phyloP scores from a whole-genome alignment of 2,888 invertebrate genomes.

The Hyalella azteca region DNA sequence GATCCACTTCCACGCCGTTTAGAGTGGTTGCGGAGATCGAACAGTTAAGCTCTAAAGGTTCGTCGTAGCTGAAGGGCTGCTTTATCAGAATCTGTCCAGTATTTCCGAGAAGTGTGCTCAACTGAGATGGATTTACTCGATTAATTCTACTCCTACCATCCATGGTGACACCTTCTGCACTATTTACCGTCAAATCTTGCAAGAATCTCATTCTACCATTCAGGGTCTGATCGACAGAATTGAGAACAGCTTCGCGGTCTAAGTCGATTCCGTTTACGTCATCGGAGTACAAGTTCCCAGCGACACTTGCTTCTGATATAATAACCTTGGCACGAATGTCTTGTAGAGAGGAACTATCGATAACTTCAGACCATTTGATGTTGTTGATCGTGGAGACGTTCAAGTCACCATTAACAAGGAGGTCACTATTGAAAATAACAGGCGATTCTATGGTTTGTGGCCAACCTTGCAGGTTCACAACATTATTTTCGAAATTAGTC shows the following conservation, averaged over 20 bases:
- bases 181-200: neutral
- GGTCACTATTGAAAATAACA: neutral
- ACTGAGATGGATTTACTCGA: neutral
- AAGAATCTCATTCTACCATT: constrained; percentile 6
- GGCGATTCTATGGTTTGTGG: neutral
- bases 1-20: neutral
- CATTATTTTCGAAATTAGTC: neutral
- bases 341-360: neutral
- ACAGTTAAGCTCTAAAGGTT: neutral
- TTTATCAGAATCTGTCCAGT: neutral
- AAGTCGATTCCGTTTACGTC: constrained; percentile 31
- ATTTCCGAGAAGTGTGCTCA: neutral
- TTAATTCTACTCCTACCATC: neutral
- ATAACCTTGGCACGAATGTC: neutral
- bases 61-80: neutral
- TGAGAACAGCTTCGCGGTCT: neutral
- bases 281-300: neutral
- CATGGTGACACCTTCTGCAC: constrained; percentile 9
- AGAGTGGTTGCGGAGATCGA: neutral
- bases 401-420: neutral
- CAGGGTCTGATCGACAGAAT: neutral
- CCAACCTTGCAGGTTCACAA: neutral
- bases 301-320: neutral
- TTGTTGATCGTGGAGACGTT: neutral
- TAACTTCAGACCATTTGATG: neutral